A percentile compares a stretch with the other conserved stretches of the same genome.
These are phyloP conservation scores for Pygoscelis antarcticus DNA, from an alignment of 2,113 vertebrate species.

Conservation along the genomic window DNA sequence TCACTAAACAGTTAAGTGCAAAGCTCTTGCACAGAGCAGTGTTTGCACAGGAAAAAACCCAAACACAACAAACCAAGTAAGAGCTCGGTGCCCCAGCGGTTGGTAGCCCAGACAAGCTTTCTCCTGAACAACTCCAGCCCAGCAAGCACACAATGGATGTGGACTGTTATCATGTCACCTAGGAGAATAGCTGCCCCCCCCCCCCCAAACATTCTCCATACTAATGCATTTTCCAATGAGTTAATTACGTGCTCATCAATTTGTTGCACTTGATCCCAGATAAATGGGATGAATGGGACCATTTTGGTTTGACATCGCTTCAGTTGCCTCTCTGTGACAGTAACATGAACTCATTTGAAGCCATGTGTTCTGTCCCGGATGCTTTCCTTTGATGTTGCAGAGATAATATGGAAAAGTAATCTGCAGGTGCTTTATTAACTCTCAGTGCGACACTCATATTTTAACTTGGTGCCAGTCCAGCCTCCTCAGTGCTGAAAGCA, in stretches of 20 bases:
- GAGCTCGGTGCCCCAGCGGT: background rate
- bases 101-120: background rate
- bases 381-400: background rate
- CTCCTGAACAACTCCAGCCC: background rate
- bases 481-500: background rate
- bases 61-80: background rate
- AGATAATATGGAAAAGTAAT: background rate
- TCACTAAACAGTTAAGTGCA: background rate
- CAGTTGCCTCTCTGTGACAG: background rate
- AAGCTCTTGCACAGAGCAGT: background rate
- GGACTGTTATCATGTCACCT: background rate
- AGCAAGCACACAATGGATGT: background rate
- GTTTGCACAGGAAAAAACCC: background rate
- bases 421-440: background rate
- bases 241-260: background rate
- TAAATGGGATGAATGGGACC: accelerated
- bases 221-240: background rate
- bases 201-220: background rate
- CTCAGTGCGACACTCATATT: accelerated
- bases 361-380: background rate
- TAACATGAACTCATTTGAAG: background rate
- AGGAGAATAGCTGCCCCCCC: background rate
- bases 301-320: background rate
- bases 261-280: background rate
- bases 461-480: background rate